These are phyloP conservation scores for Echeneis naucrates DNA, from an alignment of 2,797 vertebrate species.

Conservation along the genomic window DNA sequence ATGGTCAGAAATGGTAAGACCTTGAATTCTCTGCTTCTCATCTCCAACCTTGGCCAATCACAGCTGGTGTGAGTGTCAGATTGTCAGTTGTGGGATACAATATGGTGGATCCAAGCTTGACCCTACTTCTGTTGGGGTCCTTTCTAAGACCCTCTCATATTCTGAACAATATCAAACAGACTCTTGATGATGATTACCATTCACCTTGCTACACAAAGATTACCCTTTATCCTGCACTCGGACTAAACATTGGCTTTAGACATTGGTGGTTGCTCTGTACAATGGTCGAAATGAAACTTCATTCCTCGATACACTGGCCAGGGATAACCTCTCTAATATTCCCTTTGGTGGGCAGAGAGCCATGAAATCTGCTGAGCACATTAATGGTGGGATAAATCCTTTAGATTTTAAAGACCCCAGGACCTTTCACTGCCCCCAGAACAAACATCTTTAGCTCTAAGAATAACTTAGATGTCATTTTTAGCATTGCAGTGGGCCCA, in stretches of 20 bases:
- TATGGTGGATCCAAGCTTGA: background rate
- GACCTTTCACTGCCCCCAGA: background rate
- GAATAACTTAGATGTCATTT: slow-evolving; percentile 11
- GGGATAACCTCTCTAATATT: background rate
- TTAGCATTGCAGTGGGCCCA: background rate
- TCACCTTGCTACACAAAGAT: background rate
- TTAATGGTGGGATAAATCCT: slow-evolving; percentile 21
- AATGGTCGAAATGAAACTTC: background rate
- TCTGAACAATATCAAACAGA: background rate
- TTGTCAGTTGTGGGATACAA: background rate
- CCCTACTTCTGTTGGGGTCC: background rate
- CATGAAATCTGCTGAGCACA: slow-evolving; percentile 3
- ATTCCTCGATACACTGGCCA: slow-evolving; percentile 19
- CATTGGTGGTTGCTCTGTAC: background rate
- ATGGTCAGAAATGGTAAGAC: background rate
- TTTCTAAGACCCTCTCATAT: background rate
- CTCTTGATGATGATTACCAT: background rate
- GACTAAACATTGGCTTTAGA: background rate
- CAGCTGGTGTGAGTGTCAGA: background rate
- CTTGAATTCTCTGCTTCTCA: background rate
- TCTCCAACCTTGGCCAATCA: background rate
- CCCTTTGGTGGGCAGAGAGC: slow-evolving; percentile 15
- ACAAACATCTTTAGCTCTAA: slow-evolving; percentile 9
- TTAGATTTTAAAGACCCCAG: slow-evolving; percentile 18
- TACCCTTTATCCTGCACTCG: background rate